Evolutionary conservation across 2,888 invertebrate genomes (phyloP).

Genomic region (Sericinus montela): DNA sequence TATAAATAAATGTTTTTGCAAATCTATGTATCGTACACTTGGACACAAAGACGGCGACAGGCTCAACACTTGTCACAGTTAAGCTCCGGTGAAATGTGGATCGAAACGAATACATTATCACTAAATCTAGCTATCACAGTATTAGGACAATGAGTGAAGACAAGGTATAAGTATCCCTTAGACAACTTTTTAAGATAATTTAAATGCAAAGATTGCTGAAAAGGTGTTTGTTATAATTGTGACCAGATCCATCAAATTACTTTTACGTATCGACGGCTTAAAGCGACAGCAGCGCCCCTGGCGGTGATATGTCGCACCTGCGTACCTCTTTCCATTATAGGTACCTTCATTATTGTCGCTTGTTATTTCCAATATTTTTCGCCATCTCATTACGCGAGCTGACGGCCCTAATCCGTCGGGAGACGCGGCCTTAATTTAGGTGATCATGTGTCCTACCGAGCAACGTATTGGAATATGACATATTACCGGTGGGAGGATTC

Average conservation of each 20-base stretch:
- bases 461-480: slow-evolving; percentile 74
- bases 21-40: too few relatives aligned
- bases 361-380: slow-evolving; percentile 72
- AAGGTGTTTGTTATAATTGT: too few relatives aligned
- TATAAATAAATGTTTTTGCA: too few relatives aligned
- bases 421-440: slow-evolving; percentile 68
- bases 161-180: too few relatives aligned
- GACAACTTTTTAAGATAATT: too few relatives aligned
- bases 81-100: too few relatives aligned
- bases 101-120: too few relatives aligned
- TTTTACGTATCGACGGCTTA: neutral
- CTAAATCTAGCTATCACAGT: too few relatives aligned
- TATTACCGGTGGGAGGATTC: slow-evolving; percentile 63
- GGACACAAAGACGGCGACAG: too few relatives aligned
- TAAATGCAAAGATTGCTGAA: too few relatives aligned
- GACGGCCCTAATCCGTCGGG: slow-evolving; percentile 73
- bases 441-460: slow-evolving; percentile 73
- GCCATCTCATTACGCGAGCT: slow-evolving; percentile 70
- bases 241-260: slow-evolving; percentile 12
- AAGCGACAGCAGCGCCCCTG: slow-evolving; percentile 46
- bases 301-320: slow-evolving; percentile 56
- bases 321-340: slow-evolving; percentile 44
- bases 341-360: slow-evolving; percentile 64
- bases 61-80: too few relatives aligned
- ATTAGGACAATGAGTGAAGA: too few relatives aligned